Conservation (phyloP, 1,140 invertebrate species). For the Eupristina koningsbergeri region DNA sequence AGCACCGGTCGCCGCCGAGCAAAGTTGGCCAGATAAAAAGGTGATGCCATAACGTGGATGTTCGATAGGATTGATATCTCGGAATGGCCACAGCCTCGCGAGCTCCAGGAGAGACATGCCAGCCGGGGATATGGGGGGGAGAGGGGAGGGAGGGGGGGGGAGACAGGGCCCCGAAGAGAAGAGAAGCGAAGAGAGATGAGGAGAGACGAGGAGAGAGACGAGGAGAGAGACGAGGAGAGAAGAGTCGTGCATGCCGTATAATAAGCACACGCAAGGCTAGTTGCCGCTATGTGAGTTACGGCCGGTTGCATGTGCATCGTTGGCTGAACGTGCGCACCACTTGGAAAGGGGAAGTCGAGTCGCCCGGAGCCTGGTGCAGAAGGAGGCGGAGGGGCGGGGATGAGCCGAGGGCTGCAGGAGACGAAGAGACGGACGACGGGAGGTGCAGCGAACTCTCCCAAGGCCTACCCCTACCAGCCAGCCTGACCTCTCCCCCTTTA, state of each 20-base stretch:
- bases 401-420: conserved; percentile 54
- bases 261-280: conserved; percentile 43
- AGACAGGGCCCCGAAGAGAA: neutral
- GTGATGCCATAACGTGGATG: neutral
- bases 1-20: too few relatives aligned
- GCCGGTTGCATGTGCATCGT: conserved; percentile 51
- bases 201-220: too few relatives aligned
- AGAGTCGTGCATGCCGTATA: conserved; percentile 27
- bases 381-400: conserved; percentile 38
- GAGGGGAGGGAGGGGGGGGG: neutral
- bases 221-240: neutral
- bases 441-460: conserved; percentile 74
- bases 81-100: neutral
- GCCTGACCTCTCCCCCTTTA: conserved; percentile 47
- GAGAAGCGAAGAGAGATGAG: neutral
- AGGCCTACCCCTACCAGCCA: conserved; percentile 61
- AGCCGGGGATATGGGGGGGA: too few relatives aligned
- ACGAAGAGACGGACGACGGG: conserved; percentile 62
- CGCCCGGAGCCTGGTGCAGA: conserved; percentile 35
- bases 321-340: conserved; percentile 54
- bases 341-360: conserved; percentile 69
- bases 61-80: conserved; percentile 39
- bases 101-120: neutral
- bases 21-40: neutral
- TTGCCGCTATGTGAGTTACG: conserved; percentile 44